Percentiles rank a stretch among this genome's conserved stretches.
phyloP scores from a whole-genome alignment of 2,113 vertebrate genomes.

The Dicrurus megarhynchus region DNA sequence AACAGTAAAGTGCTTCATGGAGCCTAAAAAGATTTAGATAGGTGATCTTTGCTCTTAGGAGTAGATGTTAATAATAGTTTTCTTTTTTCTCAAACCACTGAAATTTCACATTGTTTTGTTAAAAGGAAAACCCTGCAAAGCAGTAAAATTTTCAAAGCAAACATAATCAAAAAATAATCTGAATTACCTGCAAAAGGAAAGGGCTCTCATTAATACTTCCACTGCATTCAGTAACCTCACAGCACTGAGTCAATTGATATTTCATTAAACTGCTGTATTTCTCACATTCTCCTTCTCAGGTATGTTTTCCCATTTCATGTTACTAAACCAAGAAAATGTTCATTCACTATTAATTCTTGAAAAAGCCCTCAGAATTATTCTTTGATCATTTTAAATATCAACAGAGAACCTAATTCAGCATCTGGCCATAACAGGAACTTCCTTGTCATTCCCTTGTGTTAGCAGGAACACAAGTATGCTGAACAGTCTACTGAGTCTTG shows the following conservation, averaged over 20 bases:
- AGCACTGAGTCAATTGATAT: slow-evolving; percentile 13
- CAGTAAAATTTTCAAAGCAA: background rate
- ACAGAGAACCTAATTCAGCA: background rate
- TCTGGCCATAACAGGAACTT: background rate
- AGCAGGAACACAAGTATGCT: background rate
- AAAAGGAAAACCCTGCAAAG: background rate
- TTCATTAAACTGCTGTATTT: slow-evolving; percentile 29
- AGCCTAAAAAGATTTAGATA: background rate
- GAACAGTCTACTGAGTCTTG: background rate
- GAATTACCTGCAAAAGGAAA: slow-evolving; percentile 30
- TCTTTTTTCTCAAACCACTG: background rate
- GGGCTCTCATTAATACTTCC: background rate
- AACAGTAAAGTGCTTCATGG: background rate
- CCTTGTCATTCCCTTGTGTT: background rate
- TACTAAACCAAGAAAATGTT: slow-evolving; percentile 8
- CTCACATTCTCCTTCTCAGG: background rate
- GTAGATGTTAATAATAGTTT: background rate
- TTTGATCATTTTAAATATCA: slow-evolving; percentile 41
- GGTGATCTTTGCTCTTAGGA: background rate
- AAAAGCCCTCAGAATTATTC: slow-evolving; percentile 38
- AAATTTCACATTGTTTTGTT: background rate
- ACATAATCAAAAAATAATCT: slow-evolving; percentile 15
- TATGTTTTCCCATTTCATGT: slow-evolving; percentile 4
- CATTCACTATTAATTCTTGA: slow-evolving; percentile 10
- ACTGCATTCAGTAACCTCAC: background rate